A percentile compares a stretch with the other conserved stretches of the same genome.
Evolutionary conservation across 2,797 vertebrate genomes (phyloP).

Genomic region (Emys orbicularis): DNA sequence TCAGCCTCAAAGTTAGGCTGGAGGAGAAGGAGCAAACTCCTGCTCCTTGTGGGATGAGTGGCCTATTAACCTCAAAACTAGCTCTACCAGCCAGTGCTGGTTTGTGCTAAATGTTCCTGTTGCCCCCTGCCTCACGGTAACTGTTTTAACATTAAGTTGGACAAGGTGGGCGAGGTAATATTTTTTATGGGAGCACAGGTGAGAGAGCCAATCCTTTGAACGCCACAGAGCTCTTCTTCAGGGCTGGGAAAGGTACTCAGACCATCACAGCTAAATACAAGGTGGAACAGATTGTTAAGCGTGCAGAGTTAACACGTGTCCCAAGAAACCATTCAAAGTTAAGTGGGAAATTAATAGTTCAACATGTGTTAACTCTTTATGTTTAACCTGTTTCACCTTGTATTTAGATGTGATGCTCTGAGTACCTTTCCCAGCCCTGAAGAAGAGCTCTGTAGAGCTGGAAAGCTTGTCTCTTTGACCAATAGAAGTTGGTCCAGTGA

Average conservation of each 20-base stretch:
- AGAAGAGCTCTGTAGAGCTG: too few species aligned
- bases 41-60: neutral
- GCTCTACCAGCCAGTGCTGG: neutral
- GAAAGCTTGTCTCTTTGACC: too few species aligned
- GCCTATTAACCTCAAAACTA: neutral
- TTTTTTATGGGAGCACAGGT: too few species aligned
- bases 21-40: neutral
- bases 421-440: too few species aligned
- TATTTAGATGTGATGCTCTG: too few species aligned
- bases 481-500: too few species aligned
- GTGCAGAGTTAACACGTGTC: neutral
- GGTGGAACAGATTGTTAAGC: neutral
- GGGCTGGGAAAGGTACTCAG: too few species aligned
- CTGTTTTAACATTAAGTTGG: neutral
- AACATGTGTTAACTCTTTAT: too few species aligned
- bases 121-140: neutral
- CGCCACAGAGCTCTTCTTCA: neutral
- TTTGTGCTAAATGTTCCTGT: neutral
- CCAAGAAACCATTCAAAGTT: neutral
- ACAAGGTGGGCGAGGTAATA: too few species aligned
- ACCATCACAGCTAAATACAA: too few species aligned
- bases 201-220: neutral
- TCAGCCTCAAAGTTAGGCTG: neutral
- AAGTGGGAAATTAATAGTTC: too few species aligned
- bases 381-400: too few species aligned